Evolutionary conservation across 2,797 vertebrate genomes (phyloP).

Genomic region (Brachymystax lenok): DNA sequence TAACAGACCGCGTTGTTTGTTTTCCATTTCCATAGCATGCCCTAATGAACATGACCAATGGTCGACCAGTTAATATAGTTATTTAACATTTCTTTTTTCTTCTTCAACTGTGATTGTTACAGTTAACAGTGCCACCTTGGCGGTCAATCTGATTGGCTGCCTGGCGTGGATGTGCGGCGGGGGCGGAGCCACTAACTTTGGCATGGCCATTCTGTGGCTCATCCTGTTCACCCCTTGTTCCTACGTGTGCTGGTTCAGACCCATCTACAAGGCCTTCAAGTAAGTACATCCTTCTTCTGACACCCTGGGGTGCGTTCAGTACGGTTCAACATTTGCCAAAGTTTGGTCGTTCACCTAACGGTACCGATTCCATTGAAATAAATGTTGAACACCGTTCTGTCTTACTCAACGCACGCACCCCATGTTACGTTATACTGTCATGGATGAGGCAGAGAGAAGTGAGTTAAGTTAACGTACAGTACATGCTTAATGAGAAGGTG

Average conservation of each 20-base stretch:
- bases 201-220: slow-evolving; percentile 93
- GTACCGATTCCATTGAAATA: too few relatives aligned
- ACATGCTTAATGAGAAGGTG: too few relatives aligned
- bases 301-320: neutral
- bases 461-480: too few relatives aligned
- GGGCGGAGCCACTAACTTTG: slow-evolving; percentile 86
- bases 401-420: too few relatives aligned
- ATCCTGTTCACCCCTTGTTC: slow-evolving; percentile 92
- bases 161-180: slow-evolving; percentile 95
- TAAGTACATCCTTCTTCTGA: slow-evolving; percentile 61
- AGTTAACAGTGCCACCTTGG: slow-evolving; percentile 90
- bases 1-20: neutral
- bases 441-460: too few relatives aligned
- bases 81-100: neutral
- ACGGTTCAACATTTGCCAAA: neutral
- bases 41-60: neutral
- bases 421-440: too few relatives aligned
- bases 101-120: slow-evolving; percentile 21
- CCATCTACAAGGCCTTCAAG: slow-evolving; percentile 96
- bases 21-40: neutral
- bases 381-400: too few relatives aligned
- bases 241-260: slow-evolving; percentile 96
- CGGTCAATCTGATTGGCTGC: slow-evolving; percentile 88
- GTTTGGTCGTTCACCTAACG: neutral
- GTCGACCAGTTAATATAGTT: neutral